Evolutionary conservation across 2,113 vertebrate genomes (phyloP), one percentile per base, ranked within the genome.

Genomic region (Oryctolagus cuniculus): DNA sequence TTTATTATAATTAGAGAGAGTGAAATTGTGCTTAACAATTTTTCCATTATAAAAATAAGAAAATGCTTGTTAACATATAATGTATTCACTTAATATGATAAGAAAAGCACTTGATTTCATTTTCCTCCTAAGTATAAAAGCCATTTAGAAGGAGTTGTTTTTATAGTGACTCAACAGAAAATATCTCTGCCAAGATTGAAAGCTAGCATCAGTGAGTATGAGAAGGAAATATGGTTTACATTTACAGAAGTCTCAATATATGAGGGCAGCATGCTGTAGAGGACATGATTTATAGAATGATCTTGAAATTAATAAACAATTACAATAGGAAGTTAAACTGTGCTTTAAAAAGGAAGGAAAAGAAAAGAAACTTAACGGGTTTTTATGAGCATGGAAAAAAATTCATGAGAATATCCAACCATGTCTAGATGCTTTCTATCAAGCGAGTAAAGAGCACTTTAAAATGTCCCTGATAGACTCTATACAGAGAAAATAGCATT

Each of bases 1-100:
- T 93, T 95, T 96, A 72, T 96, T 92, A 94, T 12, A 87, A 89
- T 96, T 94, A 96, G 70, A 34, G 63, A 94, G 95, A 94, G 72
- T 87, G 66, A 97, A 97, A 95, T 96, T 82, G 75, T 74, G 67
- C 95, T 96, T 87, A 96, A 96, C 74, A 87, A 38, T 95, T 97
- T 97, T 95, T 95, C 86, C 89, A 94, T 96, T 95, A 96, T 63
- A 93, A 97, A 95, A 97, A 95, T 95, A 96, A 96, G 94, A 96
- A 97, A 96, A 95, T 93, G 61, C 88, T 95, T 96, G 93, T 96
- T 97, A 97, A 90, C 66, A 49, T 96, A 49, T 78, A 92, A 97
- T 96, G 82, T 88, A 95, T 87, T 97, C 94, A 87, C 78, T 95
- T 96, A 96, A 95, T 91, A 61, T 73, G 95, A 78, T 96, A 93